Evolutionary conservation across 1,140 invertebrate genomes (phyloP).

Genomic region (Lepidurus apus): DNA sequence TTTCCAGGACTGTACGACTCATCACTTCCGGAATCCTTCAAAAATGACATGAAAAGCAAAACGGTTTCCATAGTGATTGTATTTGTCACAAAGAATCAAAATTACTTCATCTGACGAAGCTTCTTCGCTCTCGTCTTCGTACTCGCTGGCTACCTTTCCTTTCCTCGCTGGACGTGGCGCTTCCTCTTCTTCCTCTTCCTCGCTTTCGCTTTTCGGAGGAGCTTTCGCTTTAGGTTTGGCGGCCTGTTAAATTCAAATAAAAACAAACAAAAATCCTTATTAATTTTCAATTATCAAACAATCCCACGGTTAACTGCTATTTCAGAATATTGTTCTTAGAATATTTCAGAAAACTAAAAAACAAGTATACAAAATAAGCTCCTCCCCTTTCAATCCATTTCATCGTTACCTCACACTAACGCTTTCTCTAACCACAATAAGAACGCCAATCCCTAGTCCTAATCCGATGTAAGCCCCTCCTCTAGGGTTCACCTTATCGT

Average conservation of each 20-base stretch:
- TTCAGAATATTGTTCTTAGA: no score
- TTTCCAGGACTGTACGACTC: conserved; percentile 64
- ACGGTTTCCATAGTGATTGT: background rate
- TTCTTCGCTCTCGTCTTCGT: conserved; percentile 47
- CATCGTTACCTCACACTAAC: no score
- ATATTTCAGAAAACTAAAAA: no score
- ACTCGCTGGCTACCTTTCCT: conserved; percentile 47
- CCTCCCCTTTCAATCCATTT: no score
- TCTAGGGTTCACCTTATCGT: no score
- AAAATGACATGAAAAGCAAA: conserved; percentile 21
- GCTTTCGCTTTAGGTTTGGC: background rate
- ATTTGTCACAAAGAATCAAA: conserved; percentile 1
- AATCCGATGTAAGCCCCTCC: no score
- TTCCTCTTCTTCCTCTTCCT: conserved; percentile 49
- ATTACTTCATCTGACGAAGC: conserved; percentile 30
- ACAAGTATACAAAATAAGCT: no score
- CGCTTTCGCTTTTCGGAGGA: conserved; percentile 45
- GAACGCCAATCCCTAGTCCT: no score
- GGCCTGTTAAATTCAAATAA: background rate
- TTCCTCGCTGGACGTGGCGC: conserved; percentile 51
- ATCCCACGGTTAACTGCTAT: no score
- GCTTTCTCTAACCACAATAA: no score
- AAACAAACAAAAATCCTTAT: background rate
- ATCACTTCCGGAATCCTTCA: conserved; percentile 57
- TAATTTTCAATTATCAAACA: no score